Evolutionary conservation across 2,113 vertebrate genomes (phyloP).

Genomic region (Lepidiolamprologus cunningtoni): DNA sequence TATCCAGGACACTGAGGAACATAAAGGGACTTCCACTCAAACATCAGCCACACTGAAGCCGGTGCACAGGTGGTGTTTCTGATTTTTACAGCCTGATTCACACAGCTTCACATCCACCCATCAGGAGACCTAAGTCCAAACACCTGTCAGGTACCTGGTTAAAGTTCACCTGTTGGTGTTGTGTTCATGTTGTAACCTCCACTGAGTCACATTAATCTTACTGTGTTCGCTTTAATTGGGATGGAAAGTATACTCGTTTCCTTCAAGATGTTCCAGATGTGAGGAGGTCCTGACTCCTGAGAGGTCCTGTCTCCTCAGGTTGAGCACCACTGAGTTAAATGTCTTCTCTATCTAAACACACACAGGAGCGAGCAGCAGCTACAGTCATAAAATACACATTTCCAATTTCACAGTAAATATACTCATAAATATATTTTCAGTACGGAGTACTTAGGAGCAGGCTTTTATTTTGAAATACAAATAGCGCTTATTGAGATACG

Average conservation of each 20-base stretch:
- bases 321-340: not conserved
- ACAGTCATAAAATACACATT: not conserved
- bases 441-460: not conserved
- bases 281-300: not conserved
- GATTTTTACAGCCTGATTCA: not conserved
- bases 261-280: not conserved
- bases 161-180: rapidly evolving
- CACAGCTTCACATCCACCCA: not conserved
- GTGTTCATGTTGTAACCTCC: rapidly evolving
- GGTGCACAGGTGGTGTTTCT: not conserved
- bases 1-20: rapidly evolving
- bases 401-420: not conserved
- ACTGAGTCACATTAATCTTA: not conserved
- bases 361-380: not conserved
- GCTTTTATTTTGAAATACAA: not conserved
- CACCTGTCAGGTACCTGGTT: rapidly evolving
- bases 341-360: not conserved
- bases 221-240: rapidly evolving
- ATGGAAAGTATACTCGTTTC: rapidly evolving
- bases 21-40: rapidly evolving
- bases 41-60: not conserved
- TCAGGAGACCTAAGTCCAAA: not conserved
- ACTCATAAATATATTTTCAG: not conserved
- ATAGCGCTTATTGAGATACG: rapidly evolving
- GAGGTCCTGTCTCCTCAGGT: rapidly evolving